A percentile compares a stretch with the other conserved stretches of the same genome.
phyloP scores from a whole-genome alignment of 1,140 invertebrate species.

The Sitophilus oryzae region DNA sequence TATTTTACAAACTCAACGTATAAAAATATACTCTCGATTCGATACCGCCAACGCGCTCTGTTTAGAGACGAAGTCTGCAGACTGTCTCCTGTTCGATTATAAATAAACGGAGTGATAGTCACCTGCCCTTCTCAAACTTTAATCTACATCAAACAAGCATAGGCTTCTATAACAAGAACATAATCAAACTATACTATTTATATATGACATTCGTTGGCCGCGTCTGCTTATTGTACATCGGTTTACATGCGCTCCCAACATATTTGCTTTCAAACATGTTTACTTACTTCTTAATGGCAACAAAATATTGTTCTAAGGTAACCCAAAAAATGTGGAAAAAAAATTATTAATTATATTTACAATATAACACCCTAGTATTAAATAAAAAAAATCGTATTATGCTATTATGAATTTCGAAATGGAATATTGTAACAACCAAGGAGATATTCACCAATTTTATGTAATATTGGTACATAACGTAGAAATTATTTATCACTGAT shows the following conservation, averaged over 20 bases:
- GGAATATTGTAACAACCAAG: too few relatives aligned
- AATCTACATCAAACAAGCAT: slow-evolving; percentile 36
- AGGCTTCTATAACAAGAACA: slow-evolving; percentile 29
- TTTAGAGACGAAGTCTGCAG: slow-evolving; percentile 39
- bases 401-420: too few relatives aligned
- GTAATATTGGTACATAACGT: too few relatives aligned
- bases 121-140: slow-evolving; percentile 35
- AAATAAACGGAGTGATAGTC: slow-evolving; percentile 40
- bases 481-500: too few relatives aligned
- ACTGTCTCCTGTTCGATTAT: slow-evolving; percentile 39
- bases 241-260: slow-evolving; percentile 12
- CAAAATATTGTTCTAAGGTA: slow-evolving; percentile 24
- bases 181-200: slow-evolving; percentile 32
- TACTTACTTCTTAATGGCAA: slow-evolving; percentile 20
- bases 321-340: too few relatives aligned
- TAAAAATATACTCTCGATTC: slow-evolving; percentile 37
- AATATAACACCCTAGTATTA: too few relatives aligned
- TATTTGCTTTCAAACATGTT: slow-evolving; percentile 22
- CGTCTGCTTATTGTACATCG: slow-evolving; percentile 25
- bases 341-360: too few relatives aligned
- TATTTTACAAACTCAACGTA: slow-evolving; percentile 30
- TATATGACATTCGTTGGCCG: slow-evolving; percentile 31
- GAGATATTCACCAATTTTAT: too few relatives aligned
- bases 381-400: not conserved
- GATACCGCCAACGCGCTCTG: slow-evolving; percentile 32